phyloP scores from a whole-genome alignment of 2,113 vertebrate species.

The Ptyas mucosa region DNA sequence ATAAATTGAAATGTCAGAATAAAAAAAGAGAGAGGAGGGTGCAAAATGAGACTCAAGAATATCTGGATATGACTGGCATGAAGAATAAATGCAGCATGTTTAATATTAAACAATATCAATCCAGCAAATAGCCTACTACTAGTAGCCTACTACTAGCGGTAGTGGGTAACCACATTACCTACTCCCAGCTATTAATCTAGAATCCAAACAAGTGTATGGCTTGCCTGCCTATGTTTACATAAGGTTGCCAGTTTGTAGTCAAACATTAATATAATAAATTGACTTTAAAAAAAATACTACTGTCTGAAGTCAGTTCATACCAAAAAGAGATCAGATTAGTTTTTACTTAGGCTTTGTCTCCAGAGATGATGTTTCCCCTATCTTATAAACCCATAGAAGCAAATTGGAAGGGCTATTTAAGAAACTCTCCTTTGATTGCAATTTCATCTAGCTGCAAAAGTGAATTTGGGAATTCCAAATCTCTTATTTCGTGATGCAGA shows the following conservation, averaged over 20 bases:
- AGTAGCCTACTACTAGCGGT: too few species aligned
- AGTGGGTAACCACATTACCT: too few species aligned
- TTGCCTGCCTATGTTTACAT: not conserved
- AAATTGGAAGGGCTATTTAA: conserved; percentile 48
- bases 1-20: conserved; percentile 48
- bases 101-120: not conserved
- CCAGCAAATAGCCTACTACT: not conserved
- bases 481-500: not conserved
- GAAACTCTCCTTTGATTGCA: not conserved
- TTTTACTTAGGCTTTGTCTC: not conserved
- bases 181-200: not conserved
- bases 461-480: not conserved
- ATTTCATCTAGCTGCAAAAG: not conserved
- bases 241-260: not conserved
- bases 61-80: conserved; percentile 11
- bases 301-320: not conserved
- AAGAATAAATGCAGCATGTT: conserved; percentile 11
- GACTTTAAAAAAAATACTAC: not conserved
- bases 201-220: not conserved
- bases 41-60: conserved; percentile 8
- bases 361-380: conserved; percentile 46
- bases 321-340: not conserved
- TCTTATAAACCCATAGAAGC: conserved; percentile 45
- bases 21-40: not conserved
- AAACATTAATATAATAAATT: not conserved